Evolutionary conservation across 2,113 vertebrate genomes (phyloP), one percentile per base, ranked within the genome.

Genomic region (Thunnus thynnus): DNA sequence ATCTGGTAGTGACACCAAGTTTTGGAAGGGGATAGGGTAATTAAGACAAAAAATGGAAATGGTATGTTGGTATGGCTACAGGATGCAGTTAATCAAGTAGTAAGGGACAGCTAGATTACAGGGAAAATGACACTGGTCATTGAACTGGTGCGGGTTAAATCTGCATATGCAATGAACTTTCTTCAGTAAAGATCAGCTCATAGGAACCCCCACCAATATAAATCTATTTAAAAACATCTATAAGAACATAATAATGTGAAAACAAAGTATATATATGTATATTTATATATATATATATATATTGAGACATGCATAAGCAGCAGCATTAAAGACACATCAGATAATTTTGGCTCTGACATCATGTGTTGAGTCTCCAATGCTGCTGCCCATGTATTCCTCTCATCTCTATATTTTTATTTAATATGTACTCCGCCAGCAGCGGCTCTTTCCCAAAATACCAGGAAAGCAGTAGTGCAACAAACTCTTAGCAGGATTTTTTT

Each of bases 381-480:
- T 50, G 61, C 85, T 56, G 72, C 44, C 64, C 78, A 68, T 77
- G 68, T 18, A 20, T 61, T 70, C 56, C 69, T 82, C 80, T 83
- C 86, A 30, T 75, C 65, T 91, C 76, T 86, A 82, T 44, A 80
- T 80, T 84, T 89, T 82, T 82, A 81, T 82, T 91, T 48, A 87
- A 69, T 88, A 83, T 85, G 89, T 91, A 89, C 94, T 95, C 95
- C 90, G 90, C 93, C 94, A 94, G 95, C 93, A 94, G 95, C 94
- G 91, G 94, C 92, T 94, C 93, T 95, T 95, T 95, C 95, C 96
- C 93, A 91, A 57, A 92, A 94, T 18, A 71, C 48, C 94, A 94
- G 95, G 95, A 97, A 97, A 97, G 96, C 94, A 95, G 95, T 97
- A 99, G 97, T 99, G 97, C 98, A 99, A 99, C 96, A 96, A 96